These are phyloP conservation scores for Drosophila sordidula DNA, from an alignment of 2,888 invertebrate species.

Conservation along the genomic window DNA sequence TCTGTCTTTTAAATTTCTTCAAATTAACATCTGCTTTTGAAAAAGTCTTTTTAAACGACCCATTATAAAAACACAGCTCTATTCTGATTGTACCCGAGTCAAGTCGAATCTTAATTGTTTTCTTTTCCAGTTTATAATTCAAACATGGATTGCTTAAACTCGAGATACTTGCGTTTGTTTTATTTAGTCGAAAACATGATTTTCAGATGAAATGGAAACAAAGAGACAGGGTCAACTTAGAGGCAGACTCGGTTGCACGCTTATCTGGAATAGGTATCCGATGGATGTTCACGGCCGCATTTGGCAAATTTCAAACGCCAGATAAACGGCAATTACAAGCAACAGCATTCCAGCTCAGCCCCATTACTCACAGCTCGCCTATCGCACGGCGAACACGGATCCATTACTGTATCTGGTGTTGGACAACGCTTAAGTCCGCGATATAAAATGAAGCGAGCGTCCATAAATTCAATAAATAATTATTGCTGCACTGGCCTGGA, in stretches of 20 bases:
- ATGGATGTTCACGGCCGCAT: slow-evolving; percentile 8
- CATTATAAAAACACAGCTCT: too few relatives aligned
- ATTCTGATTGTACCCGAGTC: too few relatives aligned
- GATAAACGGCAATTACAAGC: slow-evolving; percentile 47
- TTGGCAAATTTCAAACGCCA: slow-evolving; percentile 48
- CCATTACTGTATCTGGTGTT: slow-evolving; percentile 75
- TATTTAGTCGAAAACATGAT: too few relatives aligned
- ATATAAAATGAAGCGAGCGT: slow-evolving; percentile 70
- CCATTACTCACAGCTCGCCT: slow-evolving; percentile 35
- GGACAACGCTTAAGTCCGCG: slow-evolving; percentile 73
- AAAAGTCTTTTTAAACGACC: too few relatives aligned
- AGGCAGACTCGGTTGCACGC: background rate
- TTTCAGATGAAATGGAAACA: too few relatives aligned
- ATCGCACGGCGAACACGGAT: slow-evolving; percentile 58
- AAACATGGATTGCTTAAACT: background rate
- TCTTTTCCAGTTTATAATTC: too few relatives aligned
- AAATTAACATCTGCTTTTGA: too few relatives aligned
- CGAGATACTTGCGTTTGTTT: background rate
- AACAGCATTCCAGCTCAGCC: slow-evolving; percentile 23
- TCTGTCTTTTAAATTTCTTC: too few relatives aligned
- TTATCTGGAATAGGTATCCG: background rate
- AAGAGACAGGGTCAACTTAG: background rate
- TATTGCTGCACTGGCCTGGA: slow-evolving; percentile 58
- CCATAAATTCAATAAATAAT: slow-evolving; percentile 83
- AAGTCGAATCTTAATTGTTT: too few relatives aligned